These are phyloP conservation scores for Terrapene triunguis DNA, from an alignment of 2,113 vertebrate species.

Conservation along the genomic window DNA sequence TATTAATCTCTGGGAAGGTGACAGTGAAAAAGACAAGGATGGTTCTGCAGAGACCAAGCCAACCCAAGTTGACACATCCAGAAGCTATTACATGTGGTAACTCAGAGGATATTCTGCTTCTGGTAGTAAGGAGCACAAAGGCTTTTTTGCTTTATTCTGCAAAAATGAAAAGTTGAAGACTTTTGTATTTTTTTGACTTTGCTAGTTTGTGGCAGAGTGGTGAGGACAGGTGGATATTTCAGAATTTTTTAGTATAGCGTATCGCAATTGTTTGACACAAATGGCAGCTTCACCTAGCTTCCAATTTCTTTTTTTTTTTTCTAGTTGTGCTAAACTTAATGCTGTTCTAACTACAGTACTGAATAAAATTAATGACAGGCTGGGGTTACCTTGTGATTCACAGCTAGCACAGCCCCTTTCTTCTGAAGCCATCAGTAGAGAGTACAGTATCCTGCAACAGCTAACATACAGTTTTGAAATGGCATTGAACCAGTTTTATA, in stretches of 20 bases:
- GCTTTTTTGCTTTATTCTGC: constrained; percentile 91
- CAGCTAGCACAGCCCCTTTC: constrained; percentile 60
- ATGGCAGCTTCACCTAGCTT: constrained; percentile 87
- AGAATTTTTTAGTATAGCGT: constrained; percentile 87
- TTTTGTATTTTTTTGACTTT: constrained; percentile 88
- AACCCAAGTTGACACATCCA: constrained; percentile 96
- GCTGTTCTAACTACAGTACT: constrained; percentile 85
- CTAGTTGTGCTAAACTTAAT: constrained; percentile 83
- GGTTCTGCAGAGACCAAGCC: constrained; percentile 90
- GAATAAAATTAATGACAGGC: constrained; percentile 64
- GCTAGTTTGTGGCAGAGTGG: constrained; percentile 86
- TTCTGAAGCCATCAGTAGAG: constrained; percentile 71
- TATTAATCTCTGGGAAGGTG: constrained; percentile 98
- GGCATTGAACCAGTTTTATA: constrained; percentile 81
- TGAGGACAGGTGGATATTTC: constrained; percentile 82
- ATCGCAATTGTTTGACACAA: constrained; percentile 85
- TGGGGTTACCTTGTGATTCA: constrained; percentile 66
- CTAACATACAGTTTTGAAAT: constrained; percentile 74
- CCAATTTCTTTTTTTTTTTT: constrained; percentile 52
- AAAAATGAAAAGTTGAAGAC: constrained; percentile 85
- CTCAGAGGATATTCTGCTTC: constrained; percentile 83
- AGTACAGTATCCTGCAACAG: constrained; percentile 61
- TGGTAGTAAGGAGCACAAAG: constrained; percentile 89
- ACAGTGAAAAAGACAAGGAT: constrained; percentile 97
- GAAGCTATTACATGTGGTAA: constrained; percentile 99